Evolutionary conservation across 2,888 invertebrate species (phyloP).

Genomic region (Argynnis bischoffii): DNA sequence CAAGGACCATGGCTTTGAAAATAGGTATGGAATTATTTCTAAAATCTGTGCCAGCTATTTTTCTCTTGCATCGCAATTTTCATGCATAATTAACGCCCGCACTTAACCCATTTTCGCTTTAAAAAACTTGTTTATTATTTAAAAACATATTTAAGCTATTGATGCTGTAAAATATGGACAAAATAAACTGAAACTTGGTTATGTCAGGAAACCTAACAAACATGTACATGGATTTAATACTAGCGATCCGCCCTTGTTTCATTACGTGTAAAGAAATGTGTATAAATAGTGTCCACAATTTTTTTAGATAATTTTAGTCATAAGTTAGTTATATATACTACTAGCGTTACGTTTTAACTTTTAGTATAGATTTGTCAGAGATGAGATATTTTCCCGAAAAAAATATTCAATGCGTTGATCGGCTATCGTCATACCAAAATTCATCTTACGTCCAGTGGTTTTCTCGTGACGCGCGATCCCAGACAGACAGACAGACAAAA

Average conservation of each 20-base stretch:
- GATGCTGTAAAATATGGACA: slow-evolving; percentile 1
- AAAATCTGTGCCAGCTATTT: slow-evolving; percentile 4
- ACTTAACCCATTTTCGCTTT: slow-evolving; percentile 21
- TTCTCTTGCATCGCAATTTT: slow-evolving; percentile 18
- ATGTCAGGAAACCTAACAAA: background rate
- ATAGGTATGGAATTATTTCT: slow-evolving; percentile 1
- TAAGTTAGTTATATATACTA: too few relatives aligned
- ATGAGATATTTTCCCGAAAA: too few relatives aligned
- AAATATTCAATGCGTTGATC: too few relatives aligned
- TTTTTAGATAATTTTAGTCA: too few relatives aligned
- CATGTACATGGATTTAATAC: background rate
- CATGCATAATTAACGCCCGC: slow-evolving; percentile 17
- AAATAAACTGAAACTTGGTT: background rate
- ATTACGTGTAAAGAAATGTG: too few relatives aligned
- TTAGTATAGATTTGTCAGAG: too few relatives aligned
- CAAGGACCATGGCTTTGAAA: background rate
- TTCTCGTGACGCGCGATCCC: too few relatives aligned
- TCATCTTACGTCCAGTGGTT: too few relatives aligned
- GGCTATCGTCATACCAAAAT: too few relatives aligned
- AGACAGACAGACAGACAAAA: too few relatives aligned
- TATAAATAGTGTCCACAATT: too few relatives aligned
- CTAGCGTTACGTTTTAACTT: too few relatives aligned
- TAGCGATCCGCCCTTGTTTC: background rate
- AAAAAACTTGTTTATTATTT: slow-evolving; percentile 10
- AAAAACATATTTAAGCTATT: slow-evolving; percentile 13